phyloP scores from a whole-genome alignment of 2,888 invertebrate genomes.

The Coronaproctus castanopsis region DNA sequence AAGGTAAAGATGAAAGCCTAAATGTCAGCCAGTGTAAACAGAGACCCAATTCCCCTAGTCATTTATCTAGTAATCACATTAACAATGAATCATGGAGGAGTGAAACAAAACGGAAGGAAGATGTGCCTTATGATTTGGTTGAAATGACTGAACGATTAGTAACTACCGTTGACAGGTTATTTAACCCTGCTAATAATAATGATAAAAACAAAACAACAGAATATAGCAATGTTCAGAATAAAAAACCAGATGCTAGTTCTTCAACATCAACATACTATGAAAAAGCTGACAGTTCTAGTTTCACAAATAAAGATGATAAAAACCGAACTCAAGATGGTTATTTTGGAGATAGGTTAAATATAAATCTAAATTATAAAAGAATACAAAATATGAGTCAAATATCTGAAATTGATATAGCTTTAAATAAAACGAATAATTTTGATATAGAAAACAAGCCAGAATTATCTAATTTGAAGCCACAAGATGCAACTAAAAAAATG shows the following conservation, averaged over 20 bases:
- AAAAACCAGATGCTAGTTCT: too few species aligned
- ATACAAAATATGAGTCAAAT: not conserved
- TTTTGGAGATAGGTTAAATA: not conserved
- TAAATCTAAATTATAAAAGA: not conserved
- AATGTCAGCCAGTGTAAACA: not conserved
- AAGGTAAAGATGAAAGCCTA: too few species aligned
- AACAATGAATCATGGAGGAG: not conserved
- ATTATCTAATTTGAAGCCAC: too few species aligned
- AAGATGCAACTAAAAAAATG: too few species aligned
- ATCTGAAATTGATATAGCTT: not conserved
- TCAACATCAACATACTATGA: too few species aligned
- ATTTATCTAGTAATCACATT: not conserved
- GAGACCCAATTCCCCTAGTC: not conserved
- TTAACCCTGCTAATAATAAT: not conserved
- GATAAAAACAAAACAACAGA: not conserved
- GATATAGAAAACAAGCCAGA: too few species aligned
- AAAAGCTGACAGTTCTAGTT: not conserved
- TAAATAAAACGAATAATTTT: not conserved
- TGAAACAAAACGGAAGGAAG: slow-evolving; percentile 10
- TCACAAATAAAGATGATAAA: not conserved
- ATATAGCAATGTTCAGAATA: not conserved
- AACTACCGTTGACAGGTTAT: slow-evolving; percentile 13
- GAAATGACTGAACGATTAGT: slow-evolving; percentile 17
- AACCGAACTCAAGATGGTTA: not conserved
- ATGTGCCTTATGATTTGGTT: slow-evolving; percentile 14